These are phyloP conservation scores for Acrocyrtus sp. DNA, from an alignment of 2,888 invertebrate species.

Conservation along the genomic window DNA sequence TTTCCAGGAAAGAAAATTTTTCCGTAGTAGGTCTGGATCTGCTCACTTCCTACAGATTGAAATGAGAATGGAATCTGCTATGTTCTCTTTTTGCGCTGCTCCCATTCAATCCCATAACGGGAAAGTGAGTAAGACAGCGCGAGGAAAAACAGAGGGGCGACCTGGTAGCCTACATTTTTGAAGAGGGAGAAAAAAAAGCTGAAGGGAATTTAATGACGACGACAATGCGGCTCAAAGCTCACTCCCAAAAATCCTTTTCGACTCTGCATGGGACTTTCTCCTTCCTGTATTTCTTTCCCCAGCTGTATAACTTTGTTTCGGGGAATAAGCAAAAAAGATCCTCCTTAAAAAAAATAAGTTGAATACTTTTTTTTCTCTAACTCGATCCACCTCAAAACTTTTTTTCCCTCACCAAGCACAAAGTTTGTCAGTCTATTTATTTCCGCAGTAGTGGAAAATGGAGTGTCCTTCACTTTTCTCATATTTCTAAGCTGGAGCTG, in stretches of 20 bases:
- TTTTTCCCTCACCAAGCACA: too few species aligned
- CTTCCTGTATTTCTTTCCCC: too few species aligned
- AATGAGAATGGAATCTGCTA: neutral
- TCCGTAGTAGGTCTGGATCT: too few species aligned
- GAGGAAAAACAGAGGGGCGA: constrained; percentile 6
- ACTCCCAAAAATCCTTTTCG: neutral
- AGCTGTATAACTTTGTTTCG: too few species aligned
- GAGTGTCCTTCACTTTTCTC: neutral
- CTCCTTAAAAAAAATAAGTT: too few species aligned
- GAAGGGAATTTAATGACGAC: constrained; percentile 20
- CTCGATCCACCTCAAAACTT: too few species aligned
- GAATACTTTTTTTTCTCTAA: too few species aligned
- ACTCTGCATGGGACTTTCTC: too few species aligned
- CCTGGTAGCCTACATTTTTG: constrained; percentile 43
- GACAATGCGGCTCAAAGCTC: constrained; percentile 4
- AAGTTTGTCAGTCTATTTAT: too few species aligned
- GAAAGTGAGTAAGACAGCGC: neutral
- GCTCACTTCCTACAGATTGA: too few species aligned
- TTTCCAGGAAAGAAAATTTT: neutral
- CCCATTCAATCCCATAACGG: neutral
- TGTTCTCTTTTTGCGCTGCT: neutral
- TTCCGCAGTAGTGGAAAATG: neutral
- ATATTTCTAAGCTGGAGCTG: neutral
- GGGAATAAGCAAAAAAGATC: too few species aligned
- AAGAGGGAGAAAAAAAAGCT: neutral